Base-by-base conservation (phyloP, 1,140 invertebrate species). In the Sarcophaga bullata region DNA sequence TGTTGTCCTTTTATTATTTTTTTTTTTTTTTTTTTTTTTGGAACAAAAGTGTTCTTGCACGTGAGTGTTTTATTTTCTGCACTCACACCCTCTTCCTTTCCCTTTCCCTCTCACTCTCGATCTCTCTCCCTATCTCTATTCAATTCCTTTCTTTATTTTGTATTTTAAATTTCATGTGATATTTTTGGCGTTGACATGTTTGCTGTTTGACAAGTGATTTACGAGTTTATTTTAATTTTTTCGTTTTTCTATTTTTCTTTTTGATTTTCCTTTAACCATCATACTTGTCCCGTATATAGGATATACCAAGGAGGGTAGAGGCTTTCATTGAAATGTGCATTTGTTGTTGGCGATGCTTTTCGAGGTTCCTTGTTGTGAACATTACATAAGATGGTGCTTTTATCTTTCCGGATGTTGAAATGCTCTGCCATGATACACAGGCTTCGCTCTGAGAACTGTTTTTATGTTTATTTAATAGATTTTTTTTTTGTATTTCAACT, bases 151-250 rank as follows among this genome's bases (percentile, higher is more conserved):
- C 4, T 37, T 37, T 68, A 9, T 17, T 68, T n/a, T 9, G 19
- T 68, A n/a, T 68, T 68, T 68, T 68, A 68, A 68, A 68, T 68
- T 68, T 68, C n/a, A 25, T 68, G 48, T 78, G 75, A 50, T 78
- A 78, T 78, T 78, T 78, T 78, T 78, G 75, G 75, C 75, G 75
- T 78, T 78, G 75, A 78, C 75, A 78, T 78, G 75, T 78, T 78
- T 78, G 75, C 75, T 52, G 50, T 78, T 78, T 78, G 75, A 78
- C 75, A 78, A 78, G 75, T 78, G 75, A 78, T 78, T 78, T 78
- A 78, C 75, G 75, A 78, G 75, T 52, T 78, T 50, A 76, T 49
- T 76, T 19, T 50, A 10, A n/a, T 17, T 15, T 46, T 11, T 10
- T 15, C 46, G 25, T 37, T 37, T 37, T 37, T 37, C 25, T 37